Conservation (phyloP, 1,140 invertebrate species). For the Bombus superbus region DNA sequence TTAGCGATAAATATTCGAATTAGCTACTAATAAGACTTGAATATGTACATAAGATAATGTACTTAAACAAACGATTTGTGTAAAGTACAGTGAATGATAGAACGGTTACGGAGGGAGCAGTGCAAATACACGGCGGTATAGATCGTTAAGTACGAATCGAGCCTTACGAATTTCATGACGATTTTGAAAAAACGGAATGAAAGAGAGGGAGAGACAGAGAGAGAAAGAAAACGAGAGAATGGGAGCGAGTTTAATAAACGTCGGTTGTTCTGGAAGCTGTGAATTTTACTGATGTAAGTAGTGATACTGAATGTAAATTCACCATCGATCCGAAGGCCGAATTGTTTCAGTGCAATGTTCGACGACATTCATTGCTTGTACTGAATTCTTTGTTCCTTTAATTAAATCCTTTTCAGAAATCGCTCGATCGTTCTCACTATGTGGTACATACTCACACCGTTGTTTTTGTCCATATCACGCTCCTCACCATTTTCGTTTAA, state of each 20-base stretch:
- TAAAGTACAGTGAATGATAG: not conserved
- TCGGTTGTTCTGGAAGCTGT: constrained; percentile 38
- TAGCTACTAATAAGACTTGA: not conserved
- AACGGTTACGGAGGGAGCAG: not conserved
- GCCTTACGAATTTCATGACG: constrained; percentile 6
- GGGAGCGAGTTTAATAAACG: not conserved
- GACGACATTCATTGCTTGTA: constrained; percentile 31
- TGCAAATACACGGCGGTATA: not conserved
- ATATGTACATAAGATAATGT: constrained; percentile 18
- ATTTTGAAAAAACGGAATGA: not conserved
- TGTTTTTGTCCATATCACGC: not conserved
- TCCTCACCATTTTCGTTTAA: not conserved
- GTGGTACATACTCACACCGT: not conserved
- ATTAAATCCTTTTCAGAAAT: constrained; percentile 41
- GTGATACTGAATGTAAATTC: constrained; percentile 14
- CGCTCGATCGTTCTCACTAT: constrained; percentile 3
- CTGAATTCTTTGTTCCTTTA: constrained; percentile 29
- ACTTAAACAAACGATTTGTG: constrained; percentile 17
- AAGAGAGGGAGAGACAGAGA: not conserved
- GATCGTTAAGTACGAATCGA: not conserved
- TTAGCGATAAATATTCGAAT: constrained; percentile 1
- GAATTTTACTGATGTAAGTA: constrained; percentile 30
- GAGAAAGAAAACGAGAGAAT: constrained; percentile 11
- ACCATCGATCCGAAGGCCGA: not conserved
- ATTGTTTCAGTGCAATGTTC: constrained; percentile 18